Evolutionary conservation across 2,888 invertebrate species (phyloP).

Genomic region (Synanthedon myopaeformis): DNA sequence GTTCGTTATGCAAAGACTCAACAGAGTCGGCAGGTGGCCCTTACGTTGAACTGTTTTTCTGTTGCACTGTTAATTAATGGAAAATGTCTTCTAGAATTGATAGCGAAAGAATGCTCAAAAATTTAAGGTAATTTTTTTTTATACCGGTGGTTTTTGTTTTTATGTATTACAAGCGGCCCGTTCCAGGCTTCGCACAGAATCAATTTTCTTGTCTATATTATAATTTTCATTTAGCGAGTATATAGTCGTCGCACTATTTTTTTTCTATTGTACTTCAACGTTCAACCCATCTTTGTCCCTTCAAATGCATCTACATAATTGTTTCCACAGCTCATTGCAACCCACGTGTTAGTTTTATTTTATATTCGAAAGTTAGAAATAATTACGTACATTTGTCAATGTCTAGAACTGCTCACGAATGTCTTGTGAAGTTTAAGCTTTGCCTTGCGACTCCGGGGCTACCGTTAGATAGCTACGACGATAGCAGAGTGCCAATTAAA

Average conservation of each 20-base stretch:
- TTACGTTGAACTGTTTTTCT: conserved; percentile 17
- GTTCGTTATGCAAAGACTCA: conserved; percentile 47
- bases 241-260: conserved; percentile 6
- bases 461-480: not conserved
- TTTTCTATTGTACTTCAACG: conserved; percentile 9
- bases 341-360: not conserved
- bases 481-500: not conserved
- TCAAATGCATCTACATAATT: not conserved
- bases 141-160: too few species aligned
- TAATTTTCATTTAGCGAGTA: too few species aligned
- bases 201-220: too few species aligned
- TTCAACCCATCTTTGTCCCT: not conserved
- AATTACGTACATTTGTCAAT: not conserved
- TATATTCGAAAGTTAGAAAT: not conserved
- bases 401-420: not conserved
- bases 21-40: conserved; percentile 50
- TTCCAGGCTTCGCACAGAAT: too few species aligned
- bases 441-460: not conserved
- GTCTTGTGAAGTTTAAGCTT: not conserved
- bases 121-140: too few species aligned
- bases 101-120: not conserved
- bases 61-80: conserved; percentile 10
- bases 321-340: not conserved
- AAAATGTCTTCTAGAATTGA: not conserved
- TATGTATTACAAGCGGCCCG: too few species aligned